Evolutionary conservation across 2,797 vertebrate species (phyloP), one percentile per base, ranked within the genome.

Genomic region (Tenualosa ilisha): DNA sequence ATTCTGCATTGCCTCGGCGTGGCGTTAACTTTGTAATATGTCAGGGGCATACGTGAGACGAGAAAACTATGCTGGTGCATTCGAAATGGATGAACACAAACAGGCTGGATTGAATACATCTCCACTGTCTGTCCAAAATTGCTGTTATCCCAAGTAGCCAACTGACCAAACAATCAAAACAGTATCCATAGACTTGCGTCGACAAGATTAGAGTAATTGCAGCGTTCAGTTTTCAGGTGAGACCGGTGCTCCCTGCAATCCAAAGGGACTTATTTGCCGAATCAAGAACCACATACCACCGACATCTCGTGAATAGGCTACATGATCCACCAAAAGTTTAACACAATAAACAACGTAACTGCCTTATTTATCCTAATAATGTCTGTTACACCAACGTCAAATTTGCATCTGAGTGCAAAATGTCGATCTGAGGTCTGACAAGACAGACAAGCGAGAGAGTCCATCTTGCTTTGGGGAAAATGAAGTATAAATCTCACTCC

Each of bases 401-500:
- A 81, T 96, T 95, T 95, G 93, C 94, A 96, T 97, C 94, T 94
- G 95, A 91, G 94, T 95, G 97, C 95, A 96, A 97, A 97, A 98
- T 96, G 97, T 97, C 97, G 96, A 96, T 97, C 92, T 95, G 91
- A 94, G 93, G 95, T 95, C 94, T 96, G 97, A 97, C 96, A 97
- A 97, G 96, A 96, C 95, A 95, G 95, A 95, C 95, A 91, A 95
- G 94, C 93, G 95, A 90, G 95, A 97, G 97, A 98, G 97, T 98
- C 98, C 98, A 99, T 98, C 97, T 98, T 98, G 97, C 97, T 96
- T 97, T 91, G 95, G 95, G 93, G 93, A 94, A 92, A 94, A 94
- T 91, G 91, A 94, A 96, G 96, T 96, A 93, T 93, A 96, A 96
- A 97, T 95, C 95, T 95, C 94, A 94, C 94, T 95, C 93, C 93